Evolutionary conservation across 2,888 invertebrate genomes (phyloP).

Genomic region (Sesia bembeciformis): DNA sequence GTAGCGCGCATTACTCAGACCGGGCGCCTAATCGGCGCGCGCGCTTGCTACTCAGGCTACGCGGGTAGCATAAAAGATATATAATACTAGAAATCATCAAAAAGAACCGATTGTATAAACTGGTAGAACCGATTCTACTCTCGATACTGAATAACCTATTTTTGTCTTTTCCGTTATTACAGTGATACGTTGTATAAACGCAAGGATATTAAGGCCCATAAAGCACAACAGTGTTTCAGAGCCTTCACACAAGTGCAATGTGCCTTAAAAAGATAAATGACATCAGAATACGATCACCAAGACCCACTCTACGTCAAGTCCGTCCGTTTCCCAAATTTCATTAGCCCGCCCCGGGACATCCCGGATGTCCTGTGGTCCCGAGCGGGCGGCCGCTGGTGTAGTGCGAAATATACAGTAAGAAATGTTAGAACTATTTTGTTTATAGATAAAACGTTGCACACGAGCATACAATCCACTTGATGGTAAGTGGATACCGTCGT

Average conservation of each 20-base stretch:
- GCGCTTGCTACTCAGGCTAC: too few species aligned
- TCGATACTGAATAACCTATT: too few species aligned
- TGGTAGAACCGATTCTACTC: too few species aligned
- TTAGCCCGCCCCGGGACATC: slow-evolving; percentile 13
- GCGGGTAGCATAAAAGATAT: too few species aligned
- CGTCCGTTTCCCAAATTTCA: slow-evolving; percentile 19
- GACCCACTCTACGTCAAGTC: not conserved
- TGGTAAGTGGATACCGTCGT: not conserved
- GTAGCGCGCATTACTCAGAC: too few species aligned
- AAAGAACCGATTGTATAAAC: too few species aligned
- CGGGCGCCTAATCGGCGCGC: too few species aligned
- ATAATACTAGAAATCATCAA: too few species aligned
- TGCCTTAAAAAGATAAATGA: not conserved
- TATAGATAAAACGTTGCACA: not conserved
- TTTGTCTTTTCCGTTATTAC: too few species aligned
- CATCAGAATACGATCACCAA: not conserved
- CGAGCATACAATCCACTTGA: not conserved
- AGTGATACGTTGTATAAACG: too few species aligned
- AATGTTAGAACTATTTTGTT: not conserved
- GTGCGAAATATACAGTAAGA: not conserved
- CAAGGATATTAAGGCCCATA: too few species aligned
- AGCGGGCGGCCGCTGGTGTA: not conserved
- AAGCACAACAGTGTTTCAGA: too few species aligned
- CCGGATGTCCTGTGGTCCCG: slow-evolving; percentile 5
- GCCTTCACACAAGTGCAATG: not conserved